Evolutionary conservation across 2,888 invertebrate species (phyloP).

Genomic region (Zygaena filipendulae): DNA sequence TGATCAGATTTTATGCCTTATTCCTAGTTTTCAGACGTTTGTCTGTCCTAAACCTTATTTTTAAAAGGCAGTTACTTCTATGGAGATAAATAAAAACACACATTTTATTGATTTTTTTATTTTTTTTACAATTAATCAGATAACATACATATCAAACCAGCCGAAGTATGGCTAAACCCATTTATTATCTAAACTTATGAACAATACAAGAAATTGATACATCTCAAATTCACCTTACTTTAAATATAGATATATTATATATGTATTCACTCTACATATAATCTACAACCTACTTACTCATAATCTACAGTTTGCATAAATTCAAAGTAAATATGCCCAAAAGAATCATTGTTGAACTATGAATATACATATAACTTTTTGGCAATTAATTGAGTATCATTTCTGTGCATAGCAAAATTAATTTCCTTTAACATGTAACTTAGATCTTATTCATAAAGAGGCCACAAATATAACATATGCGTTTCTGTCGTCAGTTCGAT

Average conservation of each 20-base stretch:
- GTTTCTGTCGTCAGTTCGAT: slow-evolving; percentile 68
- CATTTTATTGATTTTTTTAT: slow-evolving; percentile 45
- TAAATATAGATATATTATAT: slow-evolving; percentile 65
- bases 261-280: slow-evolving; percentile 68
- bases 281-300: slow-evolving; percentile 67
- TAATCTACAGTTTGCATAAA: slow-evolving; percentile 68
- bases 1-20: too few relatives aligned
- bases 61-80: neutral
- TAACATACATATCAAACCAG: slow-evolving; percentile 70
- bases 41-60: neutral
- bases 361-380: slow-evolving; percentile 69
- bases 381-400: slow-evolving; percentile 72
- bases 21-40: too few relatives aligned
- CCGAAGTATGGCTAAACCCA: slow-evolving; percentile 69
- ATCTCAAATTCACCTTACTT: slow-evolving; percentile 66
- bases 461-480: slow-evolving; percentile 69
- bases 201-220: slow-evolving; percentile 69
- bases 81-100: slow-evolving; percentile 47
- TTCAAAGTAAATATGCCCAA: slow-evolving; percentile 70
- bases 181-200: slow-evolving; percentile 69
- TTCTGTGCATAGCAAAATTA: slow-evolving; percentile 69
- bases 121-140: slow-evolving; percentile 68
- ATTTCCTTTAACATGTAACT: slow-evolving; percentile 68
- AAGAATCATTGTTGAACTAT: slow-evolving; percentile 69
- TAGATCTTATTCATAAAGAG: slow-evolving; percentile 68